These are phyloP conservation scores for Chironomus tepperi DNA, from an alignment of 1,140 invertebrate species.

Conservation along the genomic window DNA sequence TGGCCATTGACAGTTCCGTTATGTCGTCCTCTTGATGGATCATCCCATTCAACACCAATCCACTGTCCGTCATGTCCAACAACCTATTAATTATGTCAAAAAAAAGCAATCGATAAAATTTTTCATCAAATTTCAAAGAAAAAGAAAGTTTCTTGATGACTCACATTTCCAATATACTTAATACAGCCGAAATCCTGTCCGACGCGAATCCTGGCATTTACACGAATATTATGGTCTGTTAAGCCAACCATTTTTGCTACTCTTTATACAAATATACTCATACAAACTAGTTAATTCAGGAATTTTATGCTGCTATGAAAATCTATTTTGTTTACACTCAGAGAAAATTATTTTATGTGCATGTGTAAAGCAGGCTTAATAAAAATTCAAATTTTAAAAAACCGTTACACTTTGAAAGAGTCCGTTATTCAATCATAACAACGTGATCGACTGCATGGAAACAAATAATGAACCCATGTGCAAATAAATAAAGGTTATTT, in stretches of 20 bases:
- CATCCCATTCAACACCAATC: conserved; percentile 93
- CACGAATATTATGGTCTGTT: not conserved
- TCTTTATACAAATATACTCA: not conserved
- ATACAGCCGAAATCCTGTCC: not conserved
- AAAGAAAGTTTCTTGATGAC: not conserved
- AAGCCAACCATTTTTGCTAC: not conserved
- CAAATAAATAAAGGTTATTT: too few relatives aligned
- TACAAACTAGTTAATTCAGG: too few relatives aligned
- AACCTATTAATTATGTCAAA: conserved; percentile 32
- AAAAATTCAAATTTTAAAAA: too few relatives aligned
- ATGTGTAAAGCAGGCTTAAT: too few relatives aligned
- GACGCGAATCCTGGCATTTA: not conserved
- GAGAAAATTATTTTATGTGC: too few relatives aligned
- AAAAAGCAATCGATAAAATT: not conserved
- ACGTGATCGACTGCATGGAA: too few relatives aligned
- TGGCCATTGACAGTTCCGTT: conserved; percentile 72
- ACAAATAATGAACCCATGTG: too few relatives aligned
- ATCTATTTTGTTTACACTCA: too few relatives aligned
- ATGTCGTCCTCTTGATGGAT: conserved; percentile 77
- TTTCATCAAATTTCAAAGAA: not conserved
- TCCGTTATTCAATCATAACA: too few relatives aligned
- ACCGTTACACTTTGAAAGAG: too few relatives aligned
- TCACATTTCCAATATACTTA: not conserved
- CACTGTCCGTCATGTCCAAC: conserved; percentile 54
- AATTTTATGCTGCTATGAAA: too few relatives aligned